Evolutionary conservation across 37 sponge, comb jelly and placozoan genomes (phyloP).

Genomic region (Tethya wilhelma): DNA sequence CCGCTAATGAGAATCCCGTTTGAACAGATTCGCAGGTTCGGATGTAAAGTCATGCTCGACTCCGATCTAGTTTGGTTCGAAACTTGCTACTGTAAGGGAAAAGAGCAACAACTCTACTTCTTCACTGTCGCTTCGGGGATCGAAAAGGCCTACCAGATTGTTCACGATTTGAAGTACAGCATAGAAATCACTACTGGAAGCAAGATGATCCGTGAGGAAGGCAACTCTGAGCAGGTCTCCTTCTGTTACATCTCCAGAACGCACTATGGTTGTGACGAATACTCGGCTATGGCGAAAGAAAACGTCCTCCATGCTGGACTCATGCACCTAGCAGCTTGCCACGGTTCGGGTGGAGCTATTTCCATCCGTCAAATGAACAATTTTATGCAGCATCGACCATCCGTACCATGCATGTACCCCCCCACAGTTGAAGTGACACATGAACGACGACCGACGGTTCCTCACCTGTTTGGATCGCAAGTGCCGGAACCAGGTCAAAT

Average conservation of each 20-base stretch:
- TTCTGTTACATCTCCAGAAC: conserved; percentile 36
- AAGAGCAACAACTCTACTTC: conserved; percentile 39
- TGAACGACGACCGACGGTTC: not conserved
- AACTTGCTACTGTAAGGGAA: conserved; percentile 36
- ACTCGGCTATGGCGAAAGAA: conserved; percentile 1
- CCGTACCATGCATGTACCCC: not conserved
- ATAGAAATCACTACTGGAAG: conserved; percentile 24
- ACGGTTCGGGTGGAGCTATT: not conserved
- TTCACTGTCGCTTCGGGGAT: conserved; percentile 50
- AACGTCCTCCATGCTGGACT: conserved; percentile 31
- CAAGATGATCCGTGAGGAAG: conserved; percentile 55
- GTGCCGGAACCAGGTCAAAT: not conserved
- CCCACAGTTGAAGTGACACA: not conserved
- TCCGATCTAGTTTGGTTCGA: conserved; percentile 73
- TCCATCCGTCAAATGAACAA: conserved; percentile 2
- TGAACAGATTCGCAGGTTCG: conserved; percentile 50
- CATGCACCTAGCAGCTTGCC: conserved; percentile 1
- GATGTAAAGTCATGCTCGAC: conserved; percentile 20
- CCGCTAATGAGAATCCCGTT: conserved; percentile 43
- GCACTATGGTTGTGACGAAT: conserved; percentile 62
- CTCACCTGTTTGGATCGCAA: not conserved
- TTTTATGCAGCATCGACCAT: not conserved
- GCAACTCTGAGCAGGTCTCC: not conserved
- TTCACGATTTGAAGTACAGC: conserved; percentile 28
- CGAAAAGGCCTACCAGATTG: conserved; percentile 31